Base-by-base conservation (phyloP, 2,888 invertebrate species). In the Psylliodes chrysocephalus region DNA sequence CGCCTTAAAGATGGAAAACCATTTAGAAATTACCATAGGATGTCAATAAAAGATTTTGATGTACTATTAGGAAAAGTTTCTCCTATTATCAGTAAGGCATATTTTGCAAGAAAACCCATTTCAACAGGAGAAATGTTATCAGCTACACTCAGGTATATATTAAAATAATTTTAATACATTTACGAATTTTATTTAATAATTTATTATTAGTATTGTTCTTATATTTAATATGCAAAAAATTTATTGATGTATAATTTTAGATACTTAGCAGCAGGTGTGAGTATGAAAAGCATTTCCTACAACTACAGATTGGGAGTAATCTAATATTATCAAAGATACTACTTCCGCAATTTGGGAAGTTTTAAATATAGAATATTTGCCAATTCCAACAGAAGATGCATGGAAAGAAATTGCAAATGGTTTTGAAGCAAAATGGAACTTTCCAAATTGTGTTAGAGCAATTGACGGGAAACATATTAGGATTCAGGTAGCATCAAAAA, bases 321-420 rank as follows among this genome's bases (percentile, higher is more conserved):
- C 66, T 12, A 25, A 63, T 52, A 71, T 71, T 40, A 66, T 70
- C 15, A 35, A 63, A 1, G 66, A 69, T 49, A 69, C 68, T 7
- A 67, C 67, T 51, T 42, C n/a, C n/a, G n/a, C n/a, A n/a, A n/a
- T n/a, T n/a, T n/a, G n/a, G n/a, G n/a, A n/a, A n/a, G n/a, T n/a
- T n/a, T n/a, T n/a, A n/a, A n/a, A n/a, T n/a, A n/a, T n/a, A n/a
- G n/a, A n/a, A n/a, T n/a, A n/a, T n/a, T n/a, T n/a, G n/a, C n/a
- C n/a, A n/a, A n/a, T n/a, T n/a, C n/a, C n/a, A n/a, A n/a, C n/a
- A n/a, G n/a, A n/a, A n/a, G n/a, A n/a, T n/a, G n/a, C n/a, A n/a
- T n/a, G n/a, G n/a, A n/a, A n/a, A n/a, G n/a, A n/a, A n/a, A n/a
- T n/a, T n/a, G n/a, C n/a, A n/a, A n/a, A n/a, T n/a, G n/a, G n/a